phyloP scores from a whole-genome alignment of 2,797 vertebrate genomes.

The Amblyopsis hoosieri region DNA sequence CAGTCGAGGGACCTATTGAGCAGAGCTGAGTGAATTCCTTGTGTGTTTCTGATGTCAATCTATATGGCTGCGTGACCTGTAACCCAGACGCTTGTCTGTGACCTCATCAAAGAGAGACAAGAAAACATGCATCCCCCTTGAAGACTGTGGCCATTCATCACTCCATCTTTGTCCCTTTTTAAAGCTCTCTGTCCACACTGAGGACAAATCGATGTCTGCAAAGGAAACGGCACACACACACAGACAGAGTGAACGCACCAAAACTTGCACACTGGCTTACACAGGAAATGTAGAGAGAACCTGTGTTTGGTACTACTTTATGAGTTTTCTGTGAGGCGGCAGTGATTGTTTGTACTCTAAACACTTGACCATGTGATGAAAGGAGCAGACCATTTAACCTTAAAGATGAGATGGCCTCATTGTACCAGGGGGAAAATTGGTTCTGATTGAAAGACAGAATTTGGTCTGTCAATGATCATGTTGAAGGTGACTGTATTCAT shows the following conservation, averaged over 20 bases:
- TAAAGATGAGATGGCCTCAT: slow-evolving; percentile 37
- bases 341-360: slow-evolving; percentile 55
- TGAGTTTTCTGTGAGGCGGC: slow-evolving; percentile 49
- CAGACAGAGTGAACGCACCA: slow-evolving; percentile 45
- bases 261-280: slow-evolving; percentile 28
- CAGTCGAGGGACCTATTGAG: slow-evolving; percentile 66
- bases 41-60: slow-evolving; percentile 64
- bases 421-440: slow-evolving; percentile 33
- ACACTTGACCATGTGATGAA: slow-evolving; percentile 69
- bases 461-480: not conserved
- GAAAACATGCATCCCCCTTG: slow-evolving; percentile 72
- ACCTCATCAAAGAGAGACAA: slow-evolving; percentile 72
- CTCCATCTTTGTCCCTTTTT: slow-evolving; percentile 69
- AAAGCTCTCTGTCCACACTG: slow-evolving; percentile 54
- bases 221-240: slow-evolving; percentile 34
- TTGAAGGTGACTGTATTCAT: too few relatives aligned
- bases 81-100: slow-evolving; percentile 64
- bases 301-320: slow-evolving; percentile 45
- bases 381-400: slow-evolving; percentile 45
- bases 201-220: slow-evolving; percentile 71
- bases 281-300: slow-evolving; percentile 23
- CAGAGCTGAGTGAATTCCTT: slow-evolving; percentile 66
- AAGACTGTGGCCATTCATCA: slow-evolving; percentile 74
- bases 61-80: slow-evolving; percentile 59
- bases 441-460: slow-evolving; percentile 28